Base-by-base conservation (phyloP, 2,797 vertebrate species). In the Melanotaenia pygmaea region DNA sequence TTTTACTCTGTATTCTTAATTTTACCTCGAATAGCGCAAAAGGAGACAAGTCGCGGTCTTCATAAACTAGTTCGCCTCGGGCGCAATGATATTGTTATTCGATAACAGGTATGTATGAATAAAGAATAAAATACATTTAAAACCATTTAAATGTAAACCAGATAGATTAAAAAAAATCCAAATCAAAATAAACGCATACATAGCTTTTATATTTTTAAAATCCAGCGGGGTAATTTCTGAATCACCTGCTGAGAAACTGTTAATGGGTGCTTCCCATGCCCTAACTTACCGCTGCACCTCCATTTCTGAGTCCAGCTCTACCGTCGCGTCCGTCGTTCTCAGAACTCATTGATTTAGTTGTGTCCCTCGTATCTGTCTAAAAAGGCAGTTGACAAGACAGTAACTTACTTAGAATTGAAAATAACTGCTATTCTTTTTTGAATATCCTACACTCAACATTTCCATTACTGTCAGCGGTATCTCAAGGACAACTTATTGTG, bases 281-380 rank as follows among this genome's bases (percentile, higher is more conserved):
- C 37, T 6, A 22, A 74, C 85, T 88, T 74, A 94, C 94, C 93
- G 88, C 62, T 24, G 13, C 81, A 54, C 56, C 76, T 85, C 77
- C 89, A 67, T 84, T 40, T 50, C 74, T 84, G 72, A 47, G 16
- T 57, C 70, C 77, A 62, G 62, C 67, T 71, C 77, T 60, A 38
- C 38, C 51, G 34, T 54, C 24, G 0, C 80, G 69, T 78, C 66
- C 74, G 68, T 37, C 71, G 67, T 78, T 79, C 76, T 70, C 88
- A 59, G 87, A 90, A 90, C 58, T 89, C 89, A 89, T 91, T 79
- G 88, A 81, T 72, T 80, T 86, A 1, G 47, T 67, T 34, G 64
- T 75, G 7, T 59, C 20, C n/a, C 56, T 51, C 26, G 26, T 14
- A 16, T 60, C 37, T 35, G 37, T 59, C 13, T 30, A 22, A 62